Evolutionary conservation across 2,888 invertebrate genomes (phyloP).

Genomic region (Laothoe populi): DNA sequence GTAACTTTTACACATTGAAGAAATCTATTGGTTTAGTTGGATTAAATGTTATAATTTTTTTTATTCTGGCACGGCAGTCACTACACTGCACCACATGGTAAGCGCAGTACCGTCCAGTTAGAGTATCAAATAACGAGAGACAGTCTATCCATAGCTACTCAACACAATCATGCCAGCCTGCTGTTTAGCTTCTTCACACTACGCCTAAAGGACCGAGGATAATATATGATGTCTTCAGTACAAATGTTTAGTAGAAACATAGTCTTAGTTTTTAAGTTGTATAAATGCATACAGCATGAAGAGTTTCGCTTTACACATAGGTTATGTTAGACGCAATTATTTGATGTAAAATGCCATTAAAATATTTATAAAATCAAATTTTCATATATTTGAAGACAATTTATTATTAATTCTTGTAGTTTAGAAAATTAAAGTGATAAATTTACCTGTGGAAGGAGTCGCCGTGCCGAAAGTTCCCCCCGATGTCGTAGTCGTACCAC

Average conservation of each 20-base stretch:
- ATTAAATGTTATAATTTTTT: neutral
- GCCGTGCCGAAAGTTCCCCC: constrained; percentile 65
- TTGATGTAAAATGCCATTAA: neutral
- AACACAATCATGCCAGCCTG: too few species aligned
- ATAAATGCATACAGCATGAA: too few species aligned
- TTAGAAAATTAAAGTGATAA: constrained; percentile 5
- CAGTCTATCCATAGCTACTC: too few species aligned
- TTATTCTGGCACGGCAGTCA: too few species aligned
- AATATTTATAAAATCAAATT: neutral
- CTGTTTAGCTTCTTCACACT: too few species aligned
- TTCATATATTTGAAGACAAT: too few species aligned
- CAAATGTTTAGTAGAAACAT: too few species aligned
- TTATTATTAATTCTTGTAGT: neutral
- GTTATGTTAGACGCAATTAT: neutral
- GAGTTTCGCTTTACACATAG: neutral
- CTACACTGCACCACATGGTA: too few species aligned
- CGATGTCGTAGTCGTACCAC: constrained; percentile 62
- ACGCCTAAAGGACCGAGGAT: too few species aligned
- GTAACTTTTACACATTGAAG: neutral
- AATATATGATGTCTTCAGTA: neutral
- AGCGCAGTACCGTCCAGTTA: too few species aligned
- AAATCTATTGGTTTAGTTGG: neutral
- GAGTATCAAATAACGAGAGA: too few species aligned
- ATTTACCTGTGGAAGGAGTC: constrained; percentile 64
- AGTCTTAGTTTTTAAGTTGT: too few species aligned